phyloP scores from a whole-genome alignment of 1,140 invertebrate species.

The Coptotermes formosanus region DNA sequence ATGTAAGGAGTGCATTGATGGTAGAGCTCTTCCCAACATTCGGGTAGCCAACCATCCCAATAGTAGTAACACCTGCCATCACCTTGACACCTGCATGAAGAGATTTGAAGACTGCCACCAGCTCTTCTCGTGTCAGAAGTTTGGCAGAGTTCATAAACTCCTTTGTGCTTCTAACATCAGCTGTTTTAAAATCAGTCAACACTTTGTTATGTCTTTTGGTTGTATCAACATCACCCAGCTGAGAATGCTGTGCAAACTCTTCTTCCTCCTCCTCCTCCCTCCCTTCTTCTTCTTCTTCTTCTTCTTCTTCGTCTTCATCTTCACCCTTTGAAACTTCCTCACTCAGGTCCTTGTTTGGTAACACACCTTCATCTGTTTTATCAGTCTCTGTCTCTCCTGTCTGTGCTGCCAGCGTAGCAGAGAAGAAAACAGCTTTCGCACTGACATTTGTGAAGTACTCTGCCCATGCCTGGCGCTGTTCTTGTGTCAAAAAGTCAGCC shows the following conservation, averaged over 20 bases:
- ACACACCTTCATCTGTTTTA: slow-evolving; percentile 41
- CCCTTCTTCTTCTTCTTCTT: slow-evolving; percentile 38
- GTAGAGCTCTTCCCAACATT: slow-evolving; percentile 99
- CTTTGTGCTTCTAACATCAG: slow-evolving; percentile 26
- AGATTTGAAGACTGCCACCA: slow-evolving; percentile 65
- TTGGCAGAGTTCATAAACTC: slow-evolving; percentile 48
- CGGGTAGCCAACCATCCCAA: slow-evolving; percentile 96
- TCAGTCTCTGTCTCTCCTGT: slow-evolving; percentile 49
- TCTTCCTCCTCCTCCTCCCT: slow-evolving; percentile 40
- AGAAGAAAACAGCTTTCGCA: slow-evolving; percentile 80
- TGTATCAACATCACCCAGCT: not conserved
- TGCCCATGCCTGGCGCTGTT: slow-evolving; percentile 83
- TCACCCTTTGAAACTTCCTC: slow-evolving; percentile 37
- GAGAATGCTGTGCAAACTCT: slow-evolving; percentile 34
- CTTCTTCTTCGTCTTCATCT: too few relatives aligned
- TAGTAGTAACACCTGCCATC: slow-evolving; percentile 62
- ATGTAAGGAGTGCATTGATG: slow-evolving; percentile 87
- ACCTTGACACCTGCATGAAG: slow-evolving; percentile 59
- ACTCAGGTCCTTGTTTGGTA: slow-evolving; percentile 34
- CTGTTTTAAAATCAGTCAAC: not conserved
- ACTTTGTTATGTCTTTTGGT: not conserved
- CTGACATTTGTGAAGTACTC: slow-evolving; percentile 76
- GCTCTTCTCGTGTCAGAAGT: slow-evolving; percentile 57
- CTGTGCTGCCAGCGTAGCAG: slow-evolving; percentile 55
- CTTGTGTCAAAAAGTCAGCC: slow-evolving; percentile 85